Base-by-base conservation (phyloP, 2,888 invertebrate genomes). In the Azorinus chamasolen region DNA sequence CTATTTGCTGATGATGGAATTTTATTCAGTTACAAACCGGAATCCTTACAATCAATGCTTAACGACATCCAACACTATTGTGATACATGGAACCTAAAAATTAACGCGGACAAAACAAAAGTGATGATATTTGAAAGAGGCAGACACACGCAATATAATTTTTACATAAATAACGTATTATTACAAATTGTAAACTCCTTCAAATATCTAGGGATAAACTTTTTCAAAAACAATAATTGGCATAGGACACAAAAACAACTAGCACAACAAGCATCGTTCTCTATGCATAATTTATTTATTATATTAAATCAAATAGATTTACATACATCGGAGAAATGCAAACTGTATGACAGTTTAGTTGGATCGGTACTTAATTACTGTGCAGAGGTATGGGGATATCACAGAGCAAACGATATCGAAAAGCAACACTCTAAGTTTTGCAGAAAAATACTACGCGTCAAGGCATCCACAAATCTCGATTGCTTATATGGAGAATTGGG, bases 171-270 rank as follows among this genome's bases (percentile, higher is more conserved):
- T 20, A 16, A 20, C 6, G 8, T 16, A 46, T 18, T 12, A 3
- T 18, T 48, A 27, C 45, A 61, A 32, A 53, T 53, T 32, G 68
- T 59, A 6, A 25, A 2, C 1, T n/a, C 43, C 6, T 70, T 70
- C 18, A 62, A 62, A 54, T 70, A 62, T 46, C 20, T 70, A 5
- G 54, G 62, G 10, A 45, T 62, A 10, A 20, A 53, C 20, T n/a
- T 70, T 37, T 54, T 51, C 25, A 69, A 69, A 55, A 70, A 55
- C 46, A 62, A 55, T 3, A 41, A 59, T 27, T 70, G 70, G 61
- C 14, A 46, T 39, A 43, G 62, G 12, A 54, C 43, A 6, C 55
- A 53, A 37, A 53, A 37, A 18, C 25, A 32, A 18, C 46, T 62
- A 54, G 46, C 54, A 12, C 43, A 70, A 27, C 45, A 70, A 12